Percentiles rank a stretch among this genome's conserved stretches.
Conservation (phyloP, 2,797 vertebrate species). For the Spinibarbus caldwelli region DNA sequence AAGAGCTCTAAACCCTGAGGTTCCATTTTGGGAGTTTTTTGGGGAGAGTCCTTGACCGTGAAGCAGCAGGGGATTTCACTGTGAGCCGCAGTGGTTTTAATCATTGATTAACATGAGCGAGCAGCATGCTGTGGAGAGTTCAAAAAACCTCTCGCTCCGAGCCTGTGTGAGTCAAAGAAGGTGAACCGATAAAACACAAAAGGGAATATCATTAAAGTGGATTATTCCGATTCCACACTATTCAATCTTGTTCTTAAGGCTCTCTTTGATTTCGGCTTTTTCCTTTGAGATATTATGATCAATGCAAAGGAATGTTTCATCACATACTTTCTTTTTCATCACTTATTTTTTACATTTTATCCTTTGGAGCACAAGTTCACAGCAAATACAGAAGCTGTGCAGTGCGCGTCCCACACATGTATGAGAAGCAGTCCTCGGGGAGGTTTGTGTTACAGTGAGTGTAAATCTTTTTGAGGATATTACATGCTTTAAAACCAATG, state of each 20-base stretch:
- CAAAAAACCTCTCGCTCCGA: conserved; percentile 36
- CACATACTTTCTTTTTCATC: conserved; percentile 3
- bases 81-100: conserved; percentile 26
- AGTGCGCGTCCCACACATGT: neutral
- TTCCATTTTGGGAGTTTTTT: conserved; percentile 3
- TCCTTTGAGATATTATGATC: conserved; percentile 13
- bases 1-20: conserved; percentile 15
- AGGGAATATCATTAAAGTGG: conserved; percentile 50
- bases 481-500: conserved; percentile 30
- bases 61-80: neutral
- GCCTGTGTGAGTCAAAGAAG: conserved; percentile 29
- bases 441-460: conserved; percentile 5
- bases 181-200: conserved; percentile 52
- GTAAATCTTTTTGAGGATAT: conserved; percentile 36
- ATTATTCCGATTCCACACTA: conserved; percentile 24
- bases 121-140: conserved; percentile 17
- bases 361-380: neutral
- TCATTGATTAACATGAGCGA: conserved; percentile 43
- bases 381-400: neutral
- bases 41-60: neutral
- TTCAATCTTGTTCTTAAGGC: conserved; percentile 15
- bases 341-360: neutral
- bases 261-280: conserved; percentile 27
- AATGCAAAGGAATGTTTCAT: conserved; percentile 41
- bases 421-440: conserved; percentile 19